These are phyloP conservation scores for Sorex fumeus DNA, from an alignment of 2,113 vertebrate genomes.

Conservation along the genomic window DNA sequence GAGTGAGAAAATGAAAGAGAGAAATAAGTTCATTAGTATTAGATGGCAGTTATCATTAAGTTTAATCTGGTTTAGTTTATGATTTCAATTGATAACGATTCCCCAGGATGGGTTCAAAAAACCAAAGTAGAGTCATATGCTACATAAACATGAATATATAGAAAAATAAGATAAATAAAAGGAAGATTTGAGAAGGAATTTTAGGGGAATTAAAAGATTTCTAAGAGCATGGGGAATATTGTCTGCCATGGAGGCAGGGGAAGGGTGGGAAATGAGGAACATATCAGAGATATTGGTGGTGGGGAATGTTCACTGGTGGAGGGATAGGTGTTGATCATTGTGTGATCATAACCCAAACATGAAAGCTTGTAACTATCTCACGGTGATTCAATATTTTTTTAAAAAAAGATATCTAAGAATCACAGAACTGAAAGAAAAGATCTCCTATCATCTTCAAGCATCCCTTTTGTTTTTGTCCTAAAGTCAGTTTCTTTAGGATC, in stretches of 20 bases:
- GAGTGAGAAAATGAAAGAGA: not conserved
- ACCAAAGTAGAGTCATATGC: not conserved
- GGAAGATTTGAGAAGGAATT: slow-evolving; percentile 23
- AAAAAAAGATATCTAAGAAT: not conserved
- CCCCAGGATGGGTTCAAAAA: not conserved
- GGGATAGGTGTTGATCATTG: too few species aligned
- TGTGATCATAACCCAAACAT: too few species aligned
- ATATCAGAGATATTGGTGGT: too few species aligned
- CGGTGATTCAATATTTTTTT: too few species aligned
- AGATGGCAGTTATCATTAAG: not conserved
- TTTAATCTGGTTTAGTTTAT: not conserved
- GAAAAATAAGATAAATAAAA: slow-evolving; percentile 54
- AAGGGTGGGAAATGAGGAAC: too few species aligned
- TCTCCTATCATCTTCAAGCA: not conserved
- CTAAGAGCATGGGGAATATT: too few species aligned
- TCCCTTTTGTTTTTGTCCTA: not conserved
- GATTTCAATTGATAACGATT: not conserved
- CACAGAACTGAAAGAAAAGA: not conserved
- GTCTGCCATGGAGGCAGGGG: too few species aligned
- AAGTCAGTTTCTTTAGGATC: not conserved
- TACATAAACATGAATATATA: slow-evolving; percentile 54
- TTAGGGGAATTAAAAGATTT: not conserved
- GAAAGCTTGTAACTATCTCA: too few species aligned
- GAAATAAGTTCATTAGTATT: not conserved
- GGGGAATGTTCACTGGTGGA: too few species aligned